Evolutionary conservation across 37 sponge, comb jelly and placozoan species (phyloP), one percentile per base, ranked within the genome.

Genomic region (Ianthella basta): DNA sequence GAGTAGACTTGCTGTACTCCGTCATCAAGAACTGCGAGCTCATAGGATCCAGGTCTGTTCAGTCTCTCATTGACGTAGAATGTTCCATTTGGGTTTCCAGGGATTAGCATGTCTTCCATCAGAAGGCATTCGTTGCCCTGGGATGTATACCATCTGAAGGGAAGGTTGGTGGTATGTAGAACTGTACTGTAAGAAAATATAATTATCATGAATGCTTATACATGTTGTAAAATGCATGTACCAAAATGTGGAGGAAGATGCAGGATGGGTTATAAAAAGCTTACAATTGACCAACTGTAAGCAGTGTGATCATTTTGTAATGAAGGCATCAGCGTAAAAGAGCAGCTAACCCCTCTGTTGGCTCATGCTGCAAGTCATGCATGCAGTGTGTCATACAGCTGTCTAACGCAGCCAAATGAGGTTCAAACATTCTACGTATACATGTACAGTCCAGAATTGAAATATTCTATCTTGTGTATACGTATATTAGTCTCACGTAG

Each of bases 71-170:
- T 40, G 44, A 75, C 10, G 53, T 13, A 75, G 10, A 75, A 75
- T 10, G 78, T 75, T 1, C 78, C 78, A 23, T 75, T 75, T 75
- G 44, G 50, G 25, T 75, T 75, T 24, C 37, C 37, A 13, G 44
- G 44, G 2, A 75, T 20, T 0, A 36, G n/a, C 53, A 75, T 39
- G 25, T 75, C 78, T 16, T 36, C 15, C 40, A 16, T 25, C 20
- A 50, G 38, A 1, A 8, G 21, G 24, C 15, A 40, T 2, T 24
- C 54, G 15, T 41, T 44, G 16, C 40, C 78, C 21, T 24, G 23
- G 54, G 38, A 6, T 4, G 20, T 19, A 14, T 36, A 75, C 78
- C 78, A 75, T 12, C 78, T 69, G 27, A 16, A 69, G 23, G 66
- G 12, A 16, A 19, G 59, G 15, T 19, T 56, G 59, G 59, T 15